Evolutionary conservation across 2,888 invertebrate species (phyloP).

Genomic region (Plutella xylostella): DNA sequence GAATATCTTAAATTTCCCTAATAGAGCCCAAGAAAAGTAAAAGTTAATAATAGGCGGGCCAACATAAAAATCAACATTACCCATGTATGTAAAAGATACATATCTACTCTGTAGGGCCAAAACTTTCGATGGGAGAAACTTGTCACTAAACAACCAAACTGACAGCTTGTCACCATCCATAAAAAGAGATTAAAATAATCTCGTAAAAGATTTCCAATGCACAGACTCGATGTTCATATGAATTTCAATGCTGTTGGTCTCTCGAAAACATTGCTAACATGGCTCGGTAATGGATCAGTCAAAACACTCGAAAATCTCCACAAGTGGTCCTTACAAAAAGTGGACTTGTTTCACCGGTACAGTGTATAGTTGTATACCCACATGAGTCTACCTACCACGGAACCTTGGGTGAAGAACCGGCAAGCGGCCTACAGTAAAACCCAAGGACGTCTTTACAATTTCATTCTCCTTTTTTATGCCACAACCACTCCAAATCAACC

Average conservation of each 20-base stretch:
- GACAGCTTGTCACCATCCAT: background rate
- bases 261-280: no score
- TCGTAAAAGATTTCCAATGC: no score
- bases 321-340: slow-evolving; percentile 42
- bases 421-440: slow-evolving; percentile 60
- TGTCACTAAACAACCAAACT: background rate
- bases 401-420: slow-evolving; percentile 45
- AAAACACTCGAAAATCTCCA: slow-evolving; percentile 32
- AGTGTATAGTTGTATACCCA: slow-evolving; percentile 44
- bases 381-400: slow-evolving; percentile 24
- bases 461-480: slow-evolving; percentile 50
- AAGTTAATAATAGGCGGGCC: slow-evolving; percentile 3
- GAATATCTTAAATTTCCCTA: background rate
- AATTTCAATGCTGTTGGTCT: no score
- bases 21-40: slow-evolving; percentile 4
- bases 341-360: no score
- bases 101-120: no score
- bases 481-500: slow-evolving; percentile 37
- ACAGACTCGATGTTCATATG: no score
- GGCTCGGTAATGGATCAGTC: slow-evolving; percentile 41
- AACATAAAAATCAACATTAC: background rate
- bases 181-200: no score
- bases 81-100: background rate
- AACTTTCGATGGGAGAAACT: background rate
- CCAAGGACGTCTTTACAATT: slow-evolving; percentile 62